Evolutionary conservation across 1,140 invertebrate genomes (phyloP), one percentile per base, ranked within the genome.

Genomic region (Procambarus virginalis): DNA sequence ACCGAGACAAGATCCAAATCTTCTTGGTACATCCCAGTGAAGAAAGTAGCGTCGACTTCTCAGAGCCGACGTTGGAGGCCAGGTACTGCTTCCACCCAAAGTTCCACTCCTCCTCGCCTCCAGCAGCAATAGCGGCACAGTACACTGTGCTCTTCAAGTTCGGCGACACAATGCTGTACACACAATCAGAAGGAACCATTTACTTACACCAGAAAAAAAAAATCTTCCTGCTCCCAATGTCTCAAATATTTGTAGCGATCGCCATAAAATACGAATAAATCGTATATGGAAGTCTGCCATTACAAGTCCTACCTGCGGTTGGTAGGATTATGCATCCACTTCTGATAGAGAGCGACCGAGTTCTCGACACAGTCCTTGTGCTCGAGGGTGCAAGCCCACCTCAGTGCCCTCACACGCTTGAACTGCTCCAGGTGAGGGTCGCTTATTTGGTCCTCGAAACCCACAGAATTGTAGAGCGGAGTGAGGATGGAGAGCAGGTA

Each of bases 1-100:
- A 95, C 94, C 93, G 94, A 89, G 94, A 93, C 4, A 95, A 90
- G 46, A 95, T 91, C 89, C 93, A 93, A 2, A 92, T 86, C 91
- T 95, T 93, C 85, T 93, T 93, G n/a, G 92, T 92, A 93, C 97
- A 98, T 20, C 96, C 96, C 48, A 98, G 94, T 10, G 96, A 95
- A 8, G 92, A 93, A 14, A 97, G 93, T 64, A 98, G 95, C 0
- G 94, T 94, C 45, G 93, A 93, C 92, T 96, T 95, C 84, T 97
- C 97, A 3, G 95, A 94, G 3, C 92, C 93, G 2, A 93, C 92
- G 70, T 93, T 92, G 1, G 94, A 88, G 20, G 84, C 86, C 51
- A 93, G 92, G 91, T 94, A 95, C 75, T 93, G 92, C 20, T 93
- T 85, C 87, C 93, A 94, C 12, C 93, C 90, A 92, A 94, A 94